Evolutionary conservation across 2,888 invertebrate species (phyloP).

Genomic region (Strigamia crassipes): DNA sequence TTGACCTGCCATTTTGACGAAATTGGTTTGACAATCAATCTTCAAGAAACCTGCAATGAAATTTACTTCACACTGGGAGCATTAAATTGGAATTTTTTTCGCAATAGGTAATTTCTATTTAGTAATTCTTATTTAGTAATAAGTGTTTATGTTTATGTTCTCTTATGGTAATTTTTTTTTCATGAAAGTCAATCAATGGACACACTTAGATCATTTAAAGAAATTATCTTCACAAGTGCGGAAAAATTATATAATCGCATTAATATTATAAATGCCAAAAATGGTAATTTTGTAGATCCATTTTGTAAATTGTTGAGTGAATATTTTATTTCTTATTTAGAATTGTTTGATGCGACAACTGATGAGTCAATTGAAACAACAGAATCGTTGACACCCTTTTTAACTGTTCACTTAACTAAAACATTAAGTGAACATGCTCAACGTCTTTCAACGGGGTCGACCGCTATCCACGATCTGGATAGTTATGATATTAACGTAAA

Average conservation of each 20-base stretch:
- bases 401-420: conserved; percentile 69
- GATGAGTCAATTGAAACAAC: neutral
- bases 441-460: conserved; percentile 64
- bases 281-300: neutral
- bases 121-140: too few relatives aligned
- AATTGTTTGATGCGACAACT: neutral
- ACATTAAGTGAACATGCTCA: conserved; percentile 75
- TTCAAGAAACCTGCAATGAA: conserved; percentile 82
- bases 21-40: conserved; percentile 80
- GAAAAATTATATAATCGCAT: too few relatives aligned
- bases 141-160: too few relatives aligned
- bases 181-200: too few relatives aligned
- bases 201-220: too few relatives aligned
- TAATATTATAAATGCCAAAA: too few relatives aligned
- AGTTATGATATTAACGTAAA: conserved; percentile 82
- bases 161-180: too few relatives aligned
- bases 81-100: conserved; percentile 72
- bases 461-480: conserved; percentile 59
- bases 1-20: conserved; percentile 75
- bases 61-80: conserved; percentile 80
- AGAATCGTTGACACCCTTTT: conserved; percentile 58
- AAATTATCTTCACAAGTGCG: too few relatives aligned
- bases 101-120: conserved; percentile 59
- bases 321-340: neutral
- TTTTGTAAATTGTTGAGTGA: neutral